phyloP scores from a whole-genome alignment of 2,113 vertebrate genomes.

The Bubo scandiacus region DNA sequence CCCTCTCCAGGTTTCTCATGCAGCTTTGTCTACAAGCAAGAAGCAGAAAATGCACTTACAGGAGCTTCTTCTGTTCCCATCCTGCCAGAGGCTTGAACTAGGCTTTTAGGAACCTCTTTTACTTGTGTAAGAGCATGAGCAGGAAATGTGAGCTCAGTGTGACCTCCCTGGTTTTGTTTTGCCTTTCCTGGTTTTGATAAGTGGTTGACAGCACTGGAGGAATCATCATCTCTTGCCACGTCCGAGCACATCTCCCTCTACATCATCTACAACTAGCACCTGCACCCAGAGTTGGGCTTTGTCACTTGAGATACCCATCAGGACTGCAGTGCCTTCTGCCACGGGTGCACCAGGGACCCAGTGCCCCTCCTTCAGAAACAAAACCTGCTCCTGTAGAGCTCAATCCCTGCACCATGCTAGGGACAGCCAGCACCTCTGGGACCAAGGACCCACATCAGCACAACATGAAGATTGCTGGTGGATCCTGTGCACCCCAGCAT shows the following conservation, averaged over 20 bases:
- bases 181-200: not conserved
- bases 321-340: not conserved
- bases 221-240: not conserved
- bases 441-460: not conserved
- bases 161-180: not conserved
- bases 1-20: not conserved
- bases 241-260: rapidly evolving
- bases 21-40: not conserved
- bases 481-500: too few relatives aligned
- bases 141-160: not conserved
- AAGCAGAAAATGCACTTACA: slow-evolving; percentile 34
- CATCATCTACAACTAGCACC: not conserved
- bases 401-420: not conserved
- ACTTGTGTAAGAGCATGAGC: not conserved
- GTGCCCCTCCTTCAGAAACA: not conserved
- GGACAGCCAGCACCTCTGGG: not conserved
- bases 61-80: not conserved
- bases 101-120: not conserved
- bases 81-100: not conserved
- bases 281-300: not conserved
- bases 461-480: not conserved
- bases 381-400: not conserved
- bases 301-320: not conserved
- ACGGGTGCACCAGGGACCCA: rapidly evolving
- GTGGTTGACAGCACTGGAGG: not conserved